Evolutionary conservation across 2,797 vertebrate species (phyloP), one percentile per base, ranked within the genome.

Genomic region (Sebastes nivosus): DNA sequence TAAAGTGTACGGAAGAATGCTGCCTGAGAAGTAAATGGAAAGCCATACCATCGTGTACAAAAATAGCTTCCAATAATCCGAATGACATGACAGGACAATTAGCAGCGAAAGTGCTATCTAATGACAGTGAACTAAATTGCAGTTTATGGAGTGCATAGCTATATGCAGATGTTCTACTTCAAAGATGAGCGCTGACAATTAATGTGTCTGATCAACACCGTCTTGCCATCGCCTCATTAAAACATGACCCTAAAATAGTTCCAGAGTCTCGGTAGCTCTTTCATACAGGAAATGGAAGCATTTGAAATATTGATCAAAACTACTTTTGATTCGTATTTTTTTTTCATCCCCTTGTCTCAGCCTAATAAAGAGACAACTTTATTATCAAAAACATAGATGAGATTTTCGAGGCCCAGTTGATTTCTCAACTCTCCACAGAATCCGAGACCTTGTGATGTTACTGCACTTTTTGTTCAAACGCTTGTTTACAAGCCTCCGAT

Each of bases 261-360:
- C 25, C 58, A 60, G 32, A 38, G n/a, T 84, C 84, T 80, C 63
- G 46, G 36, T 67, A 78, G 74, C 73, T 70, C 59, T 68, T 84
- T 86, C 67, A 77, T 71, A 69, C 25, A 55, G 54, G 42, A 66
- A 80, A 64, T 55, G 50, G 72, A 80, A 79, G 60, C 60, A 85
- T 88, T 87, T 92, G 82, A 90, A 93, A 93, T 66, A 84, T 79
- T 92, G 87, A 93, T 91, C 90, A 92, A 91, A 92, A 88, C 32
- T 58, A 10, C 38, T 20, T 81, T 81, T 81, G 67, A 82, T 84
- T 65, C 7, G 2, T 16, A 29, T 71, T 80, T 64, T 81, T 14
- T 12, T n/a, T 12, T 11, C 5, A 63, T 24, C 9, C n/a, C n/a
- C 34, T 54, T 29, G 75, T 83, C 82, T 79, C 66, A 24, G 54